phyloP scores from a whole-genome alignment of 1,140 invertebrate species.

The Drosophila navojoa region DNA sequence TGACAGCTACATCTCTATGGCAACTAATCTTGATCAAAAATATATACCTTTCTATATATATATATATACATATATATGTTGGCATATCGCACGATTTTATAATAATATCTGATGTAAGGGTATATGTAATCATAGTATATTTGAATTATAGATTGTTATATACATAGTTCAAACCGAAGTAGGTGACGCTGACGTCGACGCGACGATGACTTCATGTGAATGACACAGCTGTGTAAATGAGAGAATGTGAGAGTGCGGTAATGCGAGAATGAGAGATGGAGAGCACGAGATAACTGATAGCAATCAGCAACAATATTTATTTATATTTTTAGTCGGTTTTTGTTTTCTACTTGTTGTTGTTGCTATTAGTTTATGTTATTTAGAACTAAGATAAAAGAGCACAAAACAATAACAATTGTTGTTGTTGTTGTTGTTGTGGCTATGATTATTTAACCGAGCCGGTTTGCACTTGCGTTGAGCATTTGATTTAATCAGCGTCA shows the following conservation, averaged over 20 bases:
- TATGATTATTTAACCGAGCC: slow-evolving; percentile 70
- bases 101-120: not conserved
- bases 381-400: slow-evolving; percentile 25
- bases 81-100: not conserved
- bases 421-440: slow-evolving; percentile 33
- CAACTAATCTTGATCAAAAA: no score
- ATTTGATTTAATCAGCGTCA: slow-evolving; percentile 64
- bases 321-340: slow-evolving; percentile 18
- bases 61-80: no score
- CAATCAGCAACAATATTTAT: slow-evolving; percentile 45
- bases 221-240: slow-evolving; percentile 27
- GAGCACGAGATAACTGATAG: slow-evolving; percentile 35
- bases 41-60: no score
- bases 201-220: slow-evolving; percentile 53
- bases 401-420: slow-evolving; percentile 33
- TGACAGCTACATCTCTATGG: no score
- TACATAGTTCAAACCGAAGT: slow-evolving; percentile 4
- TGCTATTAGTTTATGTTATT: slow-evolving; percentile 30
- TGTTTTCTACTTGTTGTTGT: slow-evolving; percentile 14
- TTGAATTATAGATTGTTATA: not conserved
- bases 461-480: slow-evolving; percentile 68
- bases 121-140: not conserved
- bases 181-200: slow-evolving; percentile 16
- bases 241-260: slow-evolving; percentile 1
- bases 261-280: not conserved